A percentile compares a stretch with the other conserved stretches of the same genome.
phyloP scores from a whole-genome alignment of 2,888 invertebrate genomes.

The Eumacrocentrus americanus region DNA sequence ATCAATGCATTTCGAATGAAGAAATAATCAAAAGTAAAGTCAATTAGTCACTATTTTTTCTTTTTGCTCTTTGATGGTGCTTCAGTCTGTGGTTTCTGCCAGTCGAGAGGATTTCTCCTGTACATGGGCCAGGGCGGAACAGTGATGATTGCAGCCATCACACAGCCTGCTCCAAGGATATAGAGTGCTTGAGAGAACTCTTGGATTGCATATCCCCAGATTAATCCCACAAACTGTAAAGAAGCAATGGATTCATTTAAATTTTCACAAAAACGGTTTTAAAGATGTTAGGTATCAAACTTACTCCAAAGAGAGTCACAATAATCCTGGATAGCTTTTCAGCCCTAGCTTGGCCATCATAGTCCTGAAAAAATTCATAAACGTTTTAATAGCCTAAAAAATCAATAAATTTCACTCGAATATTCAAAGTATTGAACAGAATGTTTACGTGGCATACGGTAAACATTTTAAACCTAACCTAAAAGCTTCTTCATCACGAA shows the following conservation, averaged over 20 bases:
- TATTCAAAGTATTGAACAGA: neutral
- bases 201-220: slow-evolving; percentile 93
- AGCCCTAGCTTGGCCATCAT: slow-evolving; percentile 87
- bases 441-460: slow-evolving; percentile 23
- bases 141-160: slow-evolving; percentile 85
- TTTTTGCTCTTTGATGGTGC: slow-evolving; percentile 60
- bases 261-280: too few species aligned
- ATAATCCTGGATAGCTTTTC: slow-evolving; percentile 89
- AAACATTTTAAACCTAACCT: slow-evolving; percentile 20
- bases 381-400: neutral
- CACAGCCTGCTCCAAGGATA: slow-evolving; percentile 89
- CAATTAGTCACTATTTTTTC: too few species aligned
- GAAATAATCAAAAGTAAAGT: too few species aligned
- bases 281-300: too few species aligned
- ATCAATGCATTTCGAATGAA: too few species aligned
- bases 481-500: neutral
- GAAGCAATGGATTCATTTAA: slow-evolving; percentile 12
- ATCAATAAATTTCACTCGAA: neutral
- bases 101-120: slow-evolving; percentile 82
- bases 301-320: slow-evolving; percentile 85
- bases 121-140: slow-evolving; percentile 98
- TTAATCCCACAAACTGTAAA: slow-evolving; percentile 76
- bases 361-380: slow-evolving; percentile 70
- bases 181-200: slow-evolving; percentile 96
- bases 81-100: slow-evolving; percentile 77